A percentile compares a stretch with the other conserved stretches of the same genome.
phyloP scores from a whole-genome alignment of 2,113 vertebrate genomes.

The Burhinus bistriatus region DNA sequence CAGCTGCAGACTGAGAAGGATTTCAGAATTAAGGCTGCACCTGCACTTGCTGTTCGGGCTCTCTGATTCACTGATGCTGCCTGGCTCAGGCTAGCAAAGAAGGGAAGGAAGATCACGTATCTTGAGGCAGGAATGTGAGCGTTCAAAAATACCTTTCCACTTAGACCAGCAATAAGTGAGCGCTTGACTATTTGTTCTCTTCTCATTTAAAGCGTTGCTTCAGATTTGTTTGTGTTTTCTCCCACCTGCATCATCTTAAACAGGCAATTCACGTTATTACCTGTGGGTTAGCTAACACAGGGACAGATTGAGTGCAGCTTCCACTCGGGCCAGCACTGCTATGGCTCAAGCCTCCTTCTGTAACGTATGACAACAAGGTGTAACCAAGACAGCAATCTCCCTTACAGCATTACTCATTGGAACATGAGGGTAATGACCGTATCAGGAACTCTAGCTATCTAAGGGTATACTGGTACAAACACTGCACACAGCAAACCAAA shows the following conservation, averaged over 20 bases:
- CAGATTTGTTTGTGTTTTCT: background rate
- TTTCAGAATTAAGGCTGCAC: background rate
- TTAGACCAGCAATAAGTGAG: background rate
- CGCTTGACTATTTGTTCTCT: background rate
- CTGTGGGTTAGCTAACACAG: background rate
- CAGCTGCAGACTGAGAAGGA: background rate
- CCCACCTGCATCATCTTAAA: background rate
- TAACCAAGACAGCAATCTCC: constrained; percentile 23
- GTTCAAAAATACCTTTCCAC: background rate
- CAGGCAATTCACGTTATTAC: background rate
- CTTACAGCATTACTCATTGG: background rate
- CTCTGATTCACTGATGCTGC: background rate
- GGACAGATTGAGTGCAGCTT: background rate
- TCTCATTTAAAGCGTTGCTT: background rate
- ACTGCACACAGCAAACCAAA: background rate
- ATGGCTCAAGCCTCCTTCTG: background rate
- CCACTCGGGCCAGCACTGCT: background rate
- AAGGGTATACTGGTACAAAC: background rate
- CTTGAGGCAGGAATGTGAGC: background rate
- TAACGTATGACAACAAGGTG: background rate
- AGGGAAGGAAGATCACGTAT: background rate
- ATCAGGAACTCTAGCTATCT: background rate
- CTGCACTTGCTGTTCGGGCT: background rate
- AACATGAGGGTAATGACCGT: background rate
- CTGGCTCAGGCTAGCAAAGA: background rate